Evolutionary conservation across 2,888 invertebrate species (phyloP), one percentile per base, ranked within the genome.

Genomic region (Lampropteryx suffumata): DNA sequence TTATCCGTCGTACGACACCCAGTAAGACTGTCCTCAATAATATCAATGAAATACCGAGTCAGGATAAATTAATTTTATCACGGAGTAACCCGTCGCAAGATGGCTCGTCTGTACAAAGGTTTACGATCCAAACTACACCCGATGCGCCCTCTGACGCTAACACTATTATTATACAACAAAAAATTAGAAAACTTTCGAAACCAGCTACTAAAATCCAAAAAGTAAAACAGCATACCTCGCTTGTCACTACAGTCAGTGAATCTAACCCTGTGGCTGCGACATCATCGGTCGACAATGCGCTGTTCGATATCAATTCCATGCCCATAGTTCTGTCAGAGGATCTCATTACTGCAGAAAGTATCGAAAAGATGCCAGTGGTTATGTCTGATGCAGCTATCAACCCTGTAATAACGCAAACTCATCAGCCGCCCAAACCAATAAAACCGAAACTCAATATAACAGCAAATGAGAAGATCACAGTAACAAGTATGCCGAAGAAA

Each of bases 281-380:
- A 0, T 37, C 62, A 30, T 27, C 62, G 1, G 48, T 72, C 9
- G 92, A 92, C 55, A 91, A 91, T 43, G 71, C 84, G 48, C 79
- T 92, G 57, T 92, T 95, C 59, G 95, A 95, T 71, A 95, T 95
- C 27, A 93, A 94, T 74, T 94, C 94, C 1, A 94, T 95, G 94
- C 95, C 95, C 1, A 94, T 95, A 55, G 94, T 95, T 2, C 75
- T 95, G 32, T 93, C 94, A 26, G 95, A 95, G 61, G 94, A 94
- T 63, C 91, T 93, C 30, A 76, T 94, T 50, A 93, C 93, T 0
- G 92, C 94, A 0, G 94, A 94, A 67, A 93, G 82, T 64, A 92
- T 94, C 42, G 93, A 94, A 62, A 93, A 93, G 67, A 92, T 94
- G 91, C 94, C 94, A 0, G 91, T 94, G 26, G 92, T 93, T 0